Evolutionary conservation across 1,140 invertebrate genomes (phyloP), one percentile per base, ranked within the genome.

Genomic region (Polypedilum vanderplanki): DNA sequence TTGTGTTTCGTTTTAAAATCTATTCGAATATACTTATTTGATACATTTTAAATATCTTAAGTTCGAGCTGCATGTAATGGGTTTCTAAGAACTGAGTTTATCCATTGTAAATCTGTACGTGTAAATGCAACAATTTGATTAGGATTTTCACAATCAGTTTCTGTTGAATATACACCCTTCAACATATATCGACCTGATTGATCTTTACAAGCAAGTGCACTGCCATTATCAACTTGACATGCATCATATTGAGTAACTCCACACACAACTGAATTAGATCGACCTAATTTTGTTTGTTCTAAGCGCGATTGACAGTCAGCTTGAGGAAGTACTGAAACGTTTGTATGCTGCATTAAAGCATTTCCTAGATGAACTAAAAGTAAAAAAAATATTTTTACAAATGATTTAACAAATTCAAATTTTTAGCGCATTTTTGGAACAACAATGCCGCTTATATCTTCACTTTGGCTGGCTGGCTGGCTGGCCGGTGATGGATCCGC

Each of bases 121-220:
- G 79, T 76, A 73, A 83, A 83, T 17, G 79, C 79, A 7, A 75
- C 40, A 18, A 82, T 79, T 57, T 46, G 67, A 1, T 79, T 76
- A 76, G 81, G 78, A 57, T 80, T 80, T 0, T 80, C 81, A 74
- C 81, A 83, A 40, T 89, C 90, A 15, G 89, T 88, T 76, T 93
- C 91, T 84, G 88, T 90, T 57, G 88, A 89, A 81, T 90, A 92
- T 77, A 93, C 84, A 73, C 91, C 92, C 77, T 87, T 84, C n/a
- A 94, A 83, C 12, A 88, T 87, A 77, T 90, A 91, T 76, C 83
- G 84, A 5, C 87, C 88, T 74, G 90, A 86, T 12, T 88, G 87
- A n/a, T 85, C 86, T 7, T 88, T 87, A 79, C 92, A 94, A 12
- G 90, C 91, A 15, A 94, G 81, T 3, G 92, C 91, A 77, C 90